Conservation (phyloP, 1,140 invertebrate species). For the Oryctes rhinoceros region DNA sequence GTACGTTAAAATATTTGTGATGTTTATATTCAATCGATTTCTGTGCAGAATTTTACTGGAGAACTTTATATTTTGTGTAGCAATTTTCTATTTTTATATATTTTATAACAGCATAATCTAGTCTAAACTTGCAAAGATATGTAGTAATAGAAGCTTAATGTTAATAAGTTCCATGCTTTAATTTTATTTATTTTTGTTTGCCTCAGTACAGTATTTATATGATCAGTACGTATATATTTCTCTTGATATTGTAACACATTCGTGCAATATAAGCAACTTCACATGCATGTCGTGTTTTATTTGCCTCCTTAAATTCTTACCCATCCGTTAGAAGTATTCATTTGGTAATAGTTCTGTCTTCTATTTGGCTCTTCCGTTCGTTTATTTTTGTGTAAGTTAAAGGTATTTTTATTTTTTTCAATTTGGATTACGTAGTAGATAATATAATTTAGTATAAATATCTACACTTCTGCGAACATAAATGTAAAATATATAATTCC, state of each 20-base stretch:
- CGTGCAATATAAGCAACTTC: slow-evolving; percentile 44
- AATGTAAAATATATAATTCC: no score
- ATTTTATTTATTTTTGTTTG: slow-evolving; percentile 42
- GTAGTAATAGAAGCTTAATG: slow-evolving; percentile 10
- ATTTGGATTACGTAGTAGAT: no score
- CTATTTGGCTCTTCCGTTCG: no score
- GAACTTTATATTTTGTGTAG: slow-evolving; percentile 4
- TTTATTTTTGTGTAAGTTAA: no score
- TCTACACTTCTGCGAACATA: no score
- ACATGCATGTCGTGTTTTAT: slow-evolving; percentile 45
- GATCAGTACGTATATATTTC: no score
- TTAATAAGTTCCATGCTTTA: background rate
- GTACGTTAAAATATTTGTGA: background rate
- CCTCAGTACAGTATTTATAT: slow-evolving; percentile 2
- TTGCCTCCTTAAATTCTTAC: slow-evolving; percentile 28
- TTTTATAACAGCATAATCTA: slow-evolving; percentile 8
- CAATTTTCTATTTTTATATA: background rate
- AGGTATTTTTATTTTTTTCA: no score
- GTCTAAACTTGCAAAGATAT: slow-evolving; percentile 19
- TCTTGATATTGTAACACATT: slow-evolving; percentile 21
- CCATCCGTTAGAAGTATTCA: background rate
- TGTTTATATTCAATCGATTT: slow-evolving; percentile 7
- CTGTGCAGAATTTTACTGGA: background rate
- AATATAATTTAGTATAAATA: no score
- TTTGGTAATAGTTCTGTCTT: no score